Conservation (phyloP, 2,797 vertebrate genomes). For the Labroides dimidiatus region DNA sequence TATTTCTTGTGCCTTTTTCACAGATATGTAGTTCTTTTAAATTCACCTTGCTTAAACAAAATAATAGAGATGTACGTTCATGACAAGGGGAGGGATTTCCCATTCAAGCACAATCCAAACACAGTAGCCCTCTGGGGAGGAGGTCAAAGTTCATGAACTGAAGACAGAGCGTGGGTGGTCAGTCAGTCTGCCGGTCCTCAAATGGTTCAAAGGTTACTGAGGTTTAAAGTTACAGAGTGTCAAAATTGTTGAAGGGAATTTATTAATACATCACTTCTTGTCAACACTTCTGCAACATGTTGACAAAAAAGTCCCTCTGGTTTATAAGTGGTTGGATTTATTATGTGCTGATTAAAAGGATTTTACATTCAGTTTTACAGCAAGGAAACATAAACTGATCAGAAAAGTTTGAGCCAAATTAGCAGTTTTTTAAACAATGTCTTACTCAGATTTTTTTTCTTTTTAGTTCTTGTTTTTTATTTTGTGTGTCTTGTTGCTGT, state of each 20-base stretch:
- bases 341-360: not conserved
- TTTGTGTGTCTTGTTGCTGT: slow-evolving; percentile 8
- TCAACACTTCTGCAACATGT: slow-evolving; percentile 12
- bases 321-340: slow-evolving; percentile 17
- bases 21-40: not conserved
- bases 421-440: slow-evolving; percentile 10
- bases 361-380: not conserved
- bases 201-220: slow-evolving; percentile 1
- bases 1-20: too few species aligned
- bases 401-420: slow-evolving; percentile 17
- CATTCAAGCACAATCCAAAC: not conserved
- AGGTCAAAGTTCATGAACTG: slow-evolving; percentile 4
- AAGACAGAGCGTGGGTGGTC: not conserved
- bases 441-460: not conserved
- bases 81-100: not conserved
- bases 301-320: not conserved
- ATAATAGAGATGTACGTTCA: not conserved
- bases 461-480: not conserved
- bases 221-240: not conserved
- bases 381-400: not conserved
- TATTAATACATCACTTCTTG: slow-evolving; percentile 24
- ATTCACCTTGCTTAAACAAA: not conserved
- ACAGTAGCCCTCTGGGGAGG: not conserved
- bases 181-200: not conserved
- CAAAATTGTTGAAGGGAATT: not conserved